Evolutionary conservation across 2,888 invertebrate species (phyloP), one percentile per base, ranked within the genome.

Genomic region (Patella pellucida): DNA sequence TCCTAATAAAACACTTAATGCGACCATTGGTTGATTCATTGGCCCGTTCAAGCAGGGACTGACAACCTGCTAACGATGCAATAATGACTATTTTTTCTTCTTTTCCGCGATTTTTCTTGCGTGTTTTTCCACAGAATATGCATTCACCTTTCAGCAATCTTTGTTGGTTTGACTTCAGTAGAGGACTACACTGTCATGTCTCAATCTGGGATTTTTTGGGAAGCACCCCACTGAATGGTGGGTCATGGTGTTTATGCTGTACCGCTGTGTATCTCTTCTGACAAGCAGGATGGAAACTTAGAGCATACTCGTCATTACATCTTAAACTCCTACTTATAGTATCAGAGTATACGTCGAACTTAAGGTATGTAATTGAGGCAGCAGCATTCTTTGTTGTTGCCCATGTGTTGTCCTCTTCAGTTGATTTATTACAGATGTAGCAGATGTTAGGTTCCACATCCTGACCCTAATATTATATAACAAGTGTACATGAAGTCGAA

Each of bases 131-230:
- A 69, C 73, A 73, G 19, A 73, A 73, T 12, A 73, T 73, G 69
- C 73, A 73, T 19, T 68, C n/a, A 4, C 62, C 74, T 51, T 74
- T 74, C 3, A 74, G 41, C 16, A 71, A 31, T 15, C 74, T 71
- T 41, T 74, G 52, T 3, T 69, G 15, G 54, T 74, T 70, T 19
- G 70, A 74, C 52, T 70, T 70, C 16, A 62, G 69, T 16, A 74
- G 3, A 14, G 14, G 7, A 52, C 69, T 74, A 31, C 9, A 2
- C 11, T 68, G 41, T 1, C 69, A 51, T n/a, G 73, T 73, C 69
- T 69, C 52, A 68, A 41, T 51, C 19, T 2, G 7, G 16, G 4
- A 16, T n/a, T 62, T 27, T 41, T 14, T 54, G 15, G 54, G 15
- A 54, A n/a, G 16, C 4, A 54, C 54, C 15, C 7, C 54, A 54